Base-by-base conservation (phyloP, 2,888 invertebrate species). In the Tenthredo mesomela region DNA sequence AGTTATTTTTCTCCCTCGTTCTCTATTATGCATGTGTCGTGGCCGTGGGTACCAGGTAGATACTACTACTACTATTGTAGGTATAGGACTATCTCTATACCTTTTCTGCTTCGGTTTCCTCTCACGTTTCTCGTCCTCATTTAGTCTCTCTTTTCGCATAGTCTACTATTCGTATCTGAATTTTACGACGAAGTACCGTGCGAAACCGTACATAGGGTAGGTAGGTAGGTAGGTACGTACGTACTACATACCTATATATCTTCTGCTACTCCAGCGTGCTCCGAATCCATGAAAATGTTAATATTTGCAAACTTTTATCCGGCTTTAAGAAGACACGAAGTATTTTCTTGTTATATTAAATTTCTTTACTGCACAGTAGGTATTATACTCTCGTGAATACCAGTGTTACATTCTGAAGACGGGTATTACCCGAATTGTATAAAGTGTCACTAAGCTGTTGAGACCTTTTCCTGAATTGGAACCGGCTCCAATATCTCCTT, bases 21-120 rank as follows among this genome's bases (percentile, higher is more conserved):
- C 61, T 80, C 37, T 82, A 82, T 82, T 82, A 82, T 82, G 82
- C 82, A 47, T 82, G 82, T 82, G 67, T 70, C 82, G 67, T 82
- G 67, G 82, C 33, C 25, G 61, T 25, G 80, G 61, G 37, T 77
- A 54, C 25, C 43, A 73, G 50, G 50, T 77, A 77, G 25, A 10
- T 40, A 54, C 50, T 18, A 67, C 77, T n/a, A 67, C 77, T n/a
- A 40, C 40, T 43, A 43, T 43, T 43, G n/a, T 1, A 43, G 73
- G 54, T n/a, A n/a, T 18, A 33, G 18, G 37, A 50, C 47, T 77
- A 21, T 77, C 54, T 77, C 50, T 61, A 61, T 61, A 61, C 58
- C 61, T 80, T 82, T 61, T 70, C 43, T 29, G 18, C 29, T 82
- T 67, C 65, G 29, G 47, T 82, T 82, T 82, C 82, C 82, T 43